A percentile compares a stretch with the other conserved stretches of the same genome.
Conservation (phyloP, 2,113 vertebrate species). For the Plestiodon gilberti region DNA sequence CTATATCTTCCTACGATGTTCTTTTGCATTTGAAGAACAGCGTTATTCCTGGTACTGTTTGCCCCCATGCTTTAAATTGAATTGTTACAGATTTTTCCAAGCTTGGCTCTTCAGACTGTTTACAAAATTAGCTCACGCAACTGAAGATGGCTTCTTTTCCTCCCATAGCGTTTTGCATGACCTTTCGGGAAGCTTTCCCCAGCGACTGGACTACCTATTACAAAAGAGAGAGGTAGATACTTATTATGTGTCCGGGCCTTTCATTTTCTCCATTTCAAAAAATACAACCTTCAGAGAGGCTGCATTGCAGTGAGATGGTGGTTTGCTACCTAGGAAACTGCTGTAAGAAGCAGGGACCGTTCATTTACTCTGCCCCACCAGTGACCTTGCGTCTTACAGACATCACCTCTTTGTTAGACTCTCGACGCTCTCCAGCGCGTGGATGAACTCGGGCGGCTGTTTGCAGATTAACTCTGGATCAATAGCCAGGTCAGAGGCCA, state of each 20-base stretch:
- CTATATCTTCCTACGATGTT: background rate
- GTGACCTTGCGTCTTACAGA: constrained; percentile 11
- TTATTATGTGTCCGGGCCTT: background rate
- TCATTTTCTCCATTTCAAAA: constrained; percentile 21
- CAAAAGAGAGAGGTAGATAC: background rate
- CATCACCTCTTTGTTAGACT: background rate
- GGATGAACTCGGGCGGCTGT: background rate
- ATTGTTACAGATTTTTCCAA: background rate
- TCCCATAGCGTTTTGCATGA: background rate
- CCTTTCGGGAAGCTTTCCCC: background rate
- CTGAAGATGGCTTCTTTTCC: background rate
- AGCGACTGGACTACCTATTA: background rate
- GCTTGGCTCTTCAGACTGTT: background rate
- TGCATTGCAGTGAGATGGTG: constrained; percentile 7
- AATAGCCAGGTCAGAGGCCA: background rate
- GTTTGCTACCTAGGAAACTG: background rate
- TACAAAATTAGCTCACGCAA: background rate
- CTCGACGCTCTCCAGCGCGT: accelerated
- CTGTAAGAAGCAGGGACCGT: background rate
- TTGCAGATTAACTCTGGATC: constrained; percentile 24
- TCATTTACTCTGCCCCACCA: background rate
- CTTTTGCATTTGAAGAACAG: background rate
- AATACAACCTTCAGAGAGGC: background rate
- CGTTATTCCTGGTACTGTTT: no score
- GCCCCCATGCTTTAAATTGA: background rate